These are phyloP conservation scores for Drosophila guanche DNA, from an alignment of 1,140 invertebrate genomes.

Conservation along the genomic window DNA sequence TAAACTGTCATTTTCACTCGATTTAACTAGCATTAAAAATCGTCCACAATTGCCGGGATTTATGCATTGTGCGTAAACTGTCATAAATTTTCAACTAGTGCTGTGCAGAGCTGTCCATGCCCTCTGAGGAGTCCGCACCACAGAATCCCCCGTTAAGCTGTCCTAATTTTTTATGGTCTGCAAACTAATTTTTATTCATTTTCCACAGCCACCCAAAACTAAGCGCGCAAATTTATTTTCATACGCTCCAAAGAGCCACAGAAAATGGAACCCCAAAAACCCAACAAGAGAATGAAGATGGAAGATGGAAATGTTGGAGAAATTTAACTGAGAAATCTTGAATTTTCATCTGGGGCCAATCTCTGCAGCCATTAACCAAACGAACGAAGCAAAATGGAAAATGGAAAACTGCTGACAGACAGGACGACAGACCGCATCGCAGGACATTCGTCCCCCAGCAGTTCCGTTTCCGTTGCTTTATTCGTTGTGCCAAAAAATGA, in stretches of 20 bases:
- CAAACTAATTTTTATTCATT: slow-evolving; percentile 81
- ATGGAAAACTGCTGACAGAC: slow-evolving; percentile 58
- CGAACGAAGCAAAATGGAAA: slow-evolving; percentile 20
- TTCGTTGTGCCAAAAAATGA: neutral
- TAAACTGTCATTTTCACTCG: slow-evolving; percentile 82
- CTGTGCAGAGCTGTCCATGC: slow-evolving; percentile 14
- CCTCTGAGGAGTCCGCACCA: neutral
- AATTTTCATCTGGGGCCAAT: slow-evolving; percentile 75
- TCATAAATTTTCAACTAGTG: slow-evolving; percentile 72
- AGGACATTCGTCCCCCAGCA: slow-evolving; percentile 41
- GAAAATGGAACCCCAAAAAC: slow-evolving; percentile 1
- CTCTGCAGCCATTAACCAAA: slow-evolving; percentile 43
- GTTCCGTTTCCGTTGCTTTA: slow-evolving; percentile 15
- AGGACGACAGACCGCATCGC: no score
- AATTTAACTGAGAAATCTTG: slow-evolving; percentile 58
- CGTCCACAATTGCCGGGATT: slow-evolving; percentile 79
- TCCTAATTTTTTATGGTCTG: slow-evolving; percentile 77
- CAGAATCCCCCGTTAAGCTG: slow-evolving; percentile 50
- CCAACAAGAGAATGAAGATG: slow-evolving; percentile 2
- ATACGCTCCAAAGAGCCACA: slow-evolving; percentile 26
- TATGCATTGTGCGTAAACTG: slow-evolving; percentile 75
- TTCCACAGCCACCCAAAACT: slow-evolving; percentile 41
- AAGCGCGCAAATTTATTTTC: slow-evolving; percentile 71
- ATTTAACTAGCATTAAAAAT: slow-evolving; percentile 82
- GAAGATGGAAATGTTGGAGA: slow-evolving; percentile 17